These are phyloP conservation scores for Carcina quercana DNA, from an alignment of 2,888 invertebrate genomes.

Conservation along the genomic window DNA sequence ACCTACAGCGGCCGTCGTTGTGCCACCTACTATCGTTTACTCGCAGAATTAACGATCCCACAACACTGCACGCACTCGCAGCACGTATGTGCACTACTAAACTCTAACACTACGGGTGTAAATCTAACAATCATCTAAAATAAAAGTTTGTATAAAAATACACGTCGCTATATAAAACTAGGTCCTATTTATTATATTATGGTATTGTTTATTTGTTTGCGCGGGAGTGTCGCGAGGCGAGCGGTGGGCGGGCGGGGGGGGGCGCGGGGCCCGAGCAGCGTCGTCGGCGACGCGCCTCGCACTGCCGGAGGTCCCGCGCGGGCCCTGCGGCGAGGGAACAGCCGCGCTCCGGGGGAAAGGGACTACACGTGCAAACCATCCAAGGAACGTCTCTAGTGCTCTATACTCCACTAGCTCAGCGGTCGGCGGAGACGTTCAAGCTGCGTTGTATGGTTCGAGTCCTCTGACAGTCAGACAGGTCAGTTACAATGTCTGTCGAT, in stretches of 20 bases:
- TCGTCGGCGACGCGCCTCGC: conserved; percentile 3
- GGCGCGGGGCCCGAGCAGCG: conserved; percentile 7
- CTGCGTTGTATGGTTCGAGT: too few relatives aligned
- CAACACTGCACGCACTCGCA: conserved; percentile 9
- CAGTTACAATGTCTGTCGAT: too few relatives aligned
- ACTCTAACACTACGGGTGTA: conserved; percentile 21
- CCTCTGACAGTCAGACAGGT: too few relatives aligned
- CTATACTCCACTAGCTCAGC: too few relatives aligned
- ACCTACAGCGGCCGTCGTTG: too few relatives aligned
- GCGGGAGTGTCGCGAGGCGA: conserved; percentile 3
- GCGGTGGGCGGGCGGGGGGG: conserved; percentile 2
- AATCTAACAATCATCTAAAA: conserved; percentile 32
- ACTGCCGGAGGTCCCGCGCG: conserved; percentile 1
- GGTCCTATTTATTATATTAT: conserved; percentile 1
- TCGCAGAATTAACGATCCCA: conserved; percentile 20
- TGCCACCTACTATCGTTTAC: conserved; percentile 1
- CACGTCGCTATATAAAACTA: conserved; percentile 9
- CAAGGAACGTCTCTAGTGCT: too few relatives aligned
- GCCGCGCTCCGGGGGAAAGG: neutral
- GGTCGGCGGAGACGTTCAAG: too few relatives aligned
- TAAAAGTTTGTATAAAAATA: conserved; percentile 30
- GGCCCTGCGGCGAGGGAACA: neutral
- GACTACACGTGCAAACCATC: too few relatives aligned
- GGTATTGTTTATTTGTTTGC: conserved; percentile 8
- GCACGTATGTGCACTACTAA: conserved; percentile 5